Conservation (phyloP, 2,113 vertebrate genomes). For the Oncorhynchus gorbuscha region DNA sequence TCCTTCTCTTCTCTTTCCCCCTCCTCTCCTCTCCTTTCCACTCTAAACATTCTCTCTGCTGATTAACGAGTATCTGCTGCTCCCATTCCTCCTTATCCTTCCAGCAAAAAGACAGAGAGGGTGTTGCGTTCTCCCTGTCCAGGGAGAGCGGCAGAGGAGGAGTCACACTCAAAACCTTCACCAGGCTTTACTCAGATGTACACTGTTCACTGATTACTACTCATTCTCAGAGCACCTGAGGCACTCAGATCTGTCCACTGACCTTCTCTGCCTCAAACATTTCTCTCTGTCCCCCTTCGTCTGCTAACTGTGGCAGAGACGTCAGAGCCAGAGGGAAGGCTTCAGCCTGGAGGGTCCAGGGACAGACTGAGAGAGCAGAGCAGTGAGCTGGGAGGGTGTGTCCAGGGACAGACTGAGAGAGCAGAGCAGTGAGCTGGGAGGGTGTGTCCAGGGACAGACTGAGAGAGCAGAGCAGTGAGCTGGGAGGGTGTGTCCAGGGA, state of each 20-base stretch:
- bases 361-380: neutral
- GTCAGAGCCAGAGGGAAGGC: neutral
- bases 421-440: no score
- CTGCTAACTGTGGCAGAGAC: neutral
- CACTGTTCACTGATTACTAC: neutral
- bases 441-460: no score
- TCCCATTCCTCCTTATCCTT: constrained; percentile 5
- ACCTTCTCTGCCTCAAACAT: neutral
- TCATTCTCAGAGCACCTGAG: constrained; percentile 16
- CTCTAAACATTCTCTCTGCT: neutral
- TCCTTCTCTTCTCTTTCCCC: neutral
- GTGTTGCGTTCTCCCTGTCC: neutral
- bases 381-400: neutral
- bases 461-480: no score
- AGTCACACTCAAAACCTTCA: constrained; percentile 2
- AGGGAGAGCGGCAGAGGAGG: neutral
- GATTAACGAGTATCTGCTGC: constrained; percentile 25
- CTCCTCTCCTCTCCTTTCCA: neutral
- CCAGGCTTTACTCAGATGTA: neutral
- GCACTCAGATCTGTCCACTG: constrained; percentile 4
- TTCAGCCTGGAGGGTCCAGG: neutral
- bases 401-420: no score
- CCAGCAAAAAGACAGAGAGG: neutral
- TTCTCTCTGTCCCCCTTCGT: neutral
- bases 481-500: no score